Base-by-base conservation (phyloP, 1,140 invertebrate species). In the Probaryconus sp. region DNA sequence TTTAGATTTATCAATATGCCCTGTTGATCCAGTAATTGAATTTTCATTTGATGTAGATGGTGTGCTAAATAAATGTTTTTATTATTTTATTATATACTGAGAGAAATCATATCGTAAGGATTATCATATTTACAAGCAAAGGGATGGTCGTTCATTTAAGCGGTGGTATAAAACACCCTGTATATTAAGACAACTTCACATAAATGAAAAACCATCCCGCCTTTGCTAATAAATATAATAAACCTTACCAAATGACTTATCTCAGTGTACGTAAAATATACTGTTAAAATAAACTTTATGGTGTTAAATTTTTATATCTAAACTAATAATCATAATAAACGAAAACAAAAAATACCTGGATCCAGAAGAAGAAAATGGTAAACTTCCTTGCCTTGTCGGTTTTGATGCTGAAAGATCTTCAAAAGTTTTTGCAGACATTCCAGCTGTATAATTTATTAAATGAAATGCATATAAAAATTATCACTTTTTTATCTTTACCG, bases 331-430 rank as follows among this genome's bases (percentile, higher is more conserved):
- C n/a, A n/a, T n/a, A 24, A 24, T 38, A 13, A 14, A 5, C 13
- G 13, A 14, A 38, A 38, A 16, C 3, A 14, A 38, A 17, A 40
- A 5, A 21, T 75, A 63, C 64, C 58, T 68, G 40, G 50, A 37
- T n/a, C 43, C 16, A 10, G 71, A 10, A 9, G 53, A 20, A 20
- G 58, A 0, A 24, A 69, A 75, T 11, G 47, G 53, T 35, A 60
- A 2, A 53, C 40, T 64, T 1, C 48, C 42, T 51, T 76, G 73
- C 35, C 67, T 50, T 9, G 60, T 65, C 11, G 73, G 73, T 45
- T 76, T 76, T 6, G 73, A 64, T 17, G 67, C 65, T 20, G 73
- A 71, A 31, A 76, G 58, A 61, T 67, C 73, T 58, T 67, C 73
- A 10, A 76, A 65, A 20, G 65, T 76, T 60, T 63, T 65, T 42